These are phyloP conservation scores for Rotaria macrura DNA, from an alignment of 2,888 invertebrate species.

Conservation along the genomic window DNA sequence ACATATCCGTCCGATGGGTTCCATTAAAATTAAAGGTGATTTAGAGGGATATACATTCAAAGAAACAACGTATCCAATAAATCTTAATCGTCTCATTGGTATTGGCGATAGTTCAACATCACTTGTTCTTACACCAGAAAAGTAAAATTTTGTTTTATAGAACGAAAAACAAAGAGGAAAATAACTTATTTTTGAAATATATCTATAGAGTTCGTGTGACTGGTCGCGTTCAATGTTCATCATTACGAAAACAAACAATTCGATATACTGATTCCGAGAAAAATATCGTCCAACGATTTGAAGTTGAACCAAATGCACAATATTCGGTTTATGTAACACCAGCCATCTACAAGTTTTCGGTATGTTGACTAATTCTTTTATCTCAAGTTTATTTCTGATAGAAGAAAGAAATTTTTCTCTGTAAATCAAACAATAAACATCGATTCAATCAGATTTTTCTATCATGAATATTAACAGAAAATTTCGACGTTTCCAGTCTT, in stretches of 20 bases:
- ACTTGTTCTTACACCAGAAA: neutral
- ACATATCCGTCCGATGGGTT: neutral
- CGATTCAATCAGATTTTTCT: too few species aligned
- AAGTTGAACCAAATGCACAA: conserved; percentile 16
- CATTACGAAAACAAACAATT: conserved; percentile 5
- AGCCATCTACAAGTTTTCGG: neutral
- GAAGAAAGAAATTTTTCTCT: neutral
- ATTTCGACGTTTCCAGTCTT: too few species aligned
- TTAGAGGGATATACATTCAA: conserved; percentile 15
- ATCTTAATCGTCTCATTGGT: neutral
- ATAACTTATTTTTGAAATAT: neutral
- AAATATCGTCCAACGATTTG: neutral
- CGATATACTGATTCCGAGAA: neutral
- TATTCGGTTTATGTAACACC: neutral
- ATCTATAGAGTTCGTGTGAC: conserved; percentile 14
- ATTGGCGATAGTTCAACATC: neutral
- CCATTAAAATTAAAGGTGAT: neutral
- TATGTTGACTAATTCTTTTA: neutral
- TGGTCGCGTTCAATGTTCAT: neutral
- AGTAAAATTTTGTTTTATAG: neutral
- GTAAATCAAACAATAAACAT: too few species aligned
- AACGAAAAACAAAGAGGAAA: neutral
- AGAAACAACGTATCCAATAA: neutral
- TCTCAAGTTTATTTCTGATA: neutral
- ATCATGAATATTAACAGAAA: too few species aligned